Base-by-base conservation (phyloP, 2,888 invertebrate genomes). In the Cyaniris semiargus region DNA sequence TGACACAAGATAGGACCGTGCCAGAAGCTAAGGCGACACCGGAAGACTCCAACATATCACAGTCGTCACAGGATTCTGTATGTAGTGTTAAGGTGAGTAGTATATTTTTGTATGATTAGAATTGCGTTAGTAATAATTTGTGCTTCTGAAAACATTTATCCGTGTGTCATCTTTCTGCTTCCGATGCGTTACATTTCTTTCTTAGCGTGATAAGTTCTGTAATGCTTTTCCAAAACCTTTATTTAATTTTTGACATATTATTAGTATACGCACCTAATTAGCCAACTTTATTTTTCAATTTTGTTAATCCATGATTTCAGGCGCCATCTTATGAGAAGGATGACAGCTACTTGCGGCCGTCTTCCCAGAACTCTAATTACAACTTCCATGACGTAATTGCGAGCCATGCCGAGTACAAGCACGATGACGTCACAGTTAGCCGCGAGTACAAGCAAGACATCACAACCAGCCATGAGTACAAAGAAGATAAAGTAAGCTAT, bases 311-410 rank as follows among this genome's bases (percentile, higher is more conserved):
- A 44, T 44, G 3, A n/a, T 38, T 15, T 75, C 18, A 82, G 82
- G 85, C 79, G 6, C 81, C 83, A 10, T 71, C 77, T 0, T 91
- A 91, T 77, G 91, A 91, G 74, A 91, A 90, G 34, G 92, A 91
- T 78, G 92, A 90, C 31, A 91, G 90, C 78, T 91, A 91, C 78
- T 84, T 91, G 1, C 86, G 92, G 0, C 92, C 92, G 0, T 88
- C 90, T 0, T 91, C 92, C 0, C 91, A 91, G 78, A 91, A 92
- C 80, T 91, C 91, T 0, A 91, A 91, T 82, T 91, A 90, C 78
- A 90, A 87, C 78, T 92, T 92, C 86, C 87, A 89, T 71, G 92
- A 92, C 78, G 92, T 91, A 15, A 90, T 92, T 44, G 87, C 88
- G 7, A 88, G 86, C 78, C 88, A 89, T 76, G 80, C 74, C 15